Evolutionary conservation across 2,797 vertebrate species (phyloP), one percentile per base, ranked within the genome.

Genomic region (Phalloptychus januarius): DNA sequence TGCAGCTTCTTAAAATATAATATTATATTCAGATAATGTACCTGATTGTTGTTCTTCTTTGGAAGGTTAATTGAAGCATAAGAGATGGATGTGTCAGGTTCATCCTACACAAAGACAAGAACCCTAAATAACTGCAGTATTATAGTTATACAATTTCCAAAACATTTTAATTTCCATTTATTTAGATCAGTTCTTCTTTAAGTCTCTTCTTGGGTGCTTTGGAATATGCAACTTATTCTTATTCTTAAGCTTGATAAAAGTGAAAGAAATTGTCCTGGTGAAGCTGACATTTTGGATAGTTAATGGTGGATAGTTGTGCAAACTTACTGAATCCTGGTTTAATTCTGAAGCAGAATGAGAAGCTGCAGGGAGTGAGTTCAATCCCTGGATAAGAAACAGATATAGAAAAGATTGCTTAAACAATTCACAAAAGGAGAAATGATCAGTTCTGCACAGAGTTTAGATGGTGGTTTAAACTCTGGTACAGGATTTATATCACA

Each of bases 51-150:
- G 31, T 31, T 52, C 4, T 25, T 82, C 52, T 13, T 52, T 46
- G 42, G 28, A 72, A 12, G 63, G 69, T 5, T 77, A 76, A 90
- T 42, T 28, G 85, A 65, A 72, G 84, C 63, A 46, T 90, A 87
- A 6, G 40, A 71, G 40, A 87, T 58, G 15, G 16, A 50, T 0
- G 77, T 61, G 13, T 79, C 77, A 76, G 69, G 75, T 70, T 77
- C 75, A 20, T 48, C 56, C 87, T 90, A 4, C 71, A 74, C 44
- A 72, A 23, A 63, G 44, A 15, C 63, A n/a, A 31, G 50, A 38
- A 65, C 33, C 33, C 12, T n/a, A 52, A 33, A 79, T 5, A 40
- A 56, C 13, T 54, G n/a, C n/a, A 54, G 8, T 7, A 0, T 44
- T 28, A 5, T 50, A 25, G 42, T 10, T 18, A 56, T 16, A 12